These are phyloP conservation scores for Catalaphyllia jardinei DNA, from an alignment of 64 coral and sea anemone species.

Conservation along the genomic window DNA sequence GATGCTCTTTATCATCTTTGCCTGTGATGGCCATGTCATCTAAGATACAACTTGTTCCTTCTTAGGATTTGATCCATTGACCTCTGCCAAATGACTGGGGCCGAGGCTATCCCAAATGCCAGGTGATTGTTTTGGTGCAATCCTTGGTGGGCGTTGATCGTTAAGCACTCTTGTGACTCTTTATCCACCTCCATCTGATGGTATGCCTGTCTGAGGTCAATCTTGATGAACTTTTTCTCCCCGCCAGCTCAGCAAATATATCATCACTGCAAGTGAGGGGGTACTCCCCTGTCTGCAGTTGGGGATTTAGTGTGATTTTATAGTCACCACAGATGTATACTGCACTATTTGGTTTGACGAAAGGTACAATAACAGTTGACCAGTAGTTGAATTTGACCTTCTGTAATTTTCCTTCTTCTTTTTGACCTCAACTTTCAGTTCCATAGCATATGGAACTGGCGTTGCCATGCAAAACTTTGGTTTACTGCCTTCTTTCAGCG, in stretches of 20 bases:
- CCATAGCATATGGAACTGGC: background rate
- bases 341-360: background rate
- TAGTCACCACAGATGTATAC: background rate
- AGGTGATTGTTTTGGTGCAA: background rate
- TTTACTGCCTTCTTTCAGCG: background rate
- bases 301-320: too few relatives aligned
- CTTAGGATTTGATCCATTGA: constrained; percentile 11
- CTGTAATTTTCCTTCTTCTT: too few relatives aligned
- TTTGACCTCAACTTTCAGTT: too few relatives aligned
- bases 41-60: too few relatives aligned
- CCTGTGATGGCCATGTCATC: too few relatives aligned
- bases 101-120: background rate
- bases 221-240: background rate
- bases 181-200: background rate
- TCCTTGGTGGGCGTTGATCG: background rate
- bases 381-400: too few relatives aligned
- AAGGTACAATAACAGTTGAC: background rate
- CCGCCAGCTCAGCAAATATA: too few relatives aligned
- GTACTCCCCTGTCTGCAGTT: background rate
- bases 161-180: background rate
- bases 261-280: too few relatives aligned
- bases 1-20: too few relatives aligned
- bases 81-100: constrained; percentile 40
- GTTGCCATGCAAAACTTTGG: background rate
- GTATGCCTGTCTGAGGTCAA: constrained; percentile 6